These are phyloP conservation scores for Palythoa caribaeorum DNA, from an alignment of 92 coral and sea anemone genomes.

Conservation along the genomic window DNA sequence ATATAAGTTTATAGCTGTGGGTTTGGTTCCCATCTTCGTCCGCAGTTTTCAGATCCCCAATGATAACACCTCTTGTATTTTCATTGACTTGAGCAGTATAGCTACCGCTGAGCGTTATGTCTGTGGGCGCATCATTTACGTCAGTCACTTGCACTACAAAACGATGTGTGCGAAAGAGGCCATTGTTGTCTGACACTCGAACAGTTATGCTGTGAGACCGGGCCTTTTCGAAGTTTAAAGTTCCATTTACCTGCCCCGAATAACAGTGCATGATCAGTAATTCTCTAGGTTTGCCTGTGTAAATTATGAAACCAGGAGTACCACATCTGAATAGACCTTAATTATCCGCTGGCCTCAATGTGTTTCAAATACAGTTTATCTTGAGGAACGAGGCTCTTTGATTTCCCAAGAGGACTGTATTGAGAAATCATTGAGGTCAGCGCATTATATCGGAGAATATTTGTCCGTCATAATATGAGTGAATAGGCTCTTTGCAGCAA, in stretches of 20 bases:
- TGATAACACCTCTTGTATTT: constrained; percentile 75
- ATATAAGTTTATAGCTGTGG: constrained; percentile 68
- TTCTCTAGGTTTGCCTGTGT: too few relatives aligned
- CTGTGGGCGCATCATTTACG: constrained; percentile 85
- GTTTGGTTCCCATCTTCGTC: constrained; percentile 91
- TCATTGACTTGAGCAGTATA: constrained; percentile 73
- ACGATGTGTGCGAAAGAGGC: constrained; percentile 70
- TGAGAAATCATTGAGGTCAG: too few relatives aligned
- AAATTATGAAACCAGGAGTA: too few relatives aligned
- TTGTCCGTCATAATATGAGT: too few relatives aligned
- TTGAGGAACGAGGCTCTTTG: too few relatives aligned
- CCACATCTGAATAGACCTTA: too few relatives aligned
- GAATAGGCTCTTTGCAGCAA: too few relatives aligned
- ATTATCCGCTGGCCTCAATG: too few relatives aligned
- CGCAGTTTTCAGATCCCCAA: constrained; percentile 78
- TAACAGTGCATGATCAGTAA: too few relatives aligned
- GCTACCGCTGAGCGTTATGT: constrained; percentile 88
- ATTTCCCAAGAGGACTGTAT: too few relatives aligned
- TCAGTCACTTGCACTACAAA: constrained; percentile 78
- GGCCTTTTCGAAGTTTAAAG: constrained; percentile 78
- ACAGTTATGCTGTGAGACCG: constrained; percentile 70
- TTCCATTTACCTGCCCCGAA: constrained; percentile 57
- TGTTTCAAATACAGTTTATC: too few relatives aligned
- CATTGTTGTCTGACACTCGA: constrained; percentile 85
- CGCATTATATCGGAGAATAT: too few relatives aligned